These are phyloP conservation scores for Papilio polyxenes DNA, from an alignment of 1,140 invertebrate genomes.

Conservation along the genomic window DNA sequence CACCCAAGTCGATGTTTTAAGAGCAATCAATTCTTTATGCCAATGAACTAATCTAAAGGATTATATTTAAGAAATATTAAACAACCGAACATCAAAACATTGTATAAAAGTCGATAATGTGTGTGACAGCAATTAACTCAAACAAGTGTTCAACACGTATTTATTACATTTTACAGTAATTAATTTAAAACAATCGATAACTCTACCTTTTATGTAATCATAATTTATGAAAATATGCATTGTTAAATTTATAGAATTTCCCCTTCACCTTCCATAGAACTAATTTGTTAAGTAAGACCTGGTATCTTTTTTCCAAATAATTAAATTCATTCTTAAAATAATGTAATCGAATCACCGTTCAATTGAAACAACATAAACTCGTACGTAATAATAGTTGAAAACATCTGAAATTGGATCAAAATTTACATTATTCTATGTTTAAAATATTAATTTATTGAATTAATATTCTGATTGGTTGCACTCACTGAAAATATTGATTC, in stretches of 20 bases:
- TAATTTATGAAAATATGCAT: no score
- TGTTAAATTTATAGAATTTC: no score
- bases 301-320: no score
- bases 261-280: no score
- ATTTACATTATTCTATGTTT: neutral
- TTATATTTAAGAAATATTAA: neutral
- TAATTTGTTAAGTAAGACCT: no score
- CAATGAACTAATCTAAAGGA: slow-evolving; percentile 36
- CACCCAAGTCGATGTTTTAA: slow-evolving; percentile 61
- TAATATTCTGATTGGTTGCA: neutral
- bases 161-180: no score
- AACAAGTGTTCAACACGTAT: no score
- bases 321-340: neutral
- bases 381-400: slow-evolving; percentile 86
- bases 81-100: neutral
- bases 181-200: no score
- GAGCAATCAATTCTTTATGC: slow-evolving; percentile 57
- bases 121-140: neutral
- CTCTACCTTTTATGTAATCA: no score
- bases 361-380: slow-evolving; percentile 86
- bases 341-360: slow-evolving; percentile 56
- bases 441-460: neutral
- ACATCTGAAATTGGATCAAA: slow-evolving; percentile 78
- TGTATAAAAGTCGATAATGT: neutral
- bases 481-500: slow-evolving; percentile 82